Conservation (phyloP, 2,797 vertebrate species). For the Lacerta viridis region DNA sequence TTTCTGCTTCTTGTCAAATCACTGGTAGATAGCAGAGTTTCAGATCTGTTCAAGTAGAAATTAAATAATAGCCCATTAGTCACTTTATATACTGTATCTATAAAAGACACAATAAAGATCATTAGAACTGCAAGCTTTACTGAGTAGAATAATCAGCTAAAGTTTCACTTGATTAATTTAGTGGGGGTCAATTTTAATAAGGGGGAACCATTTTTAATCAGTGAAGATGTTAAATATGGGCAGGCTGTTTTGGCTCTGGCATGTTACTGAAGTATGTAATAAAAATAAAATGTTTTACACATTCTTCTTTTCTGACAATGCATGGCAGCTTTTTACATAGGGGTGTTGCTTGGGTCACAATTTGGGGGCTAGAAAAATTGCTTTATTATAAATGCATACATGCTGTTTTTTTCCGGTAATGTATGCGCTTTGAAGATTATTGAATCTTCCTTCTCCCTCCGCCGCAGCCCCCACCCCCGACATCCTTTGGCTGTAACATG, state of each 20-base stretch:
- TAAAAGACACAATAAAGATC: conserved; percentile 1
- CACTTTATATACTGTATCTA: neutral
- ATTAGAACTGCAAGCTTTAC: neutral
- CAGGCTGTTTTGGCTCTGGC: neutral
- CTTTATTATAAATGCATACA: neutral
- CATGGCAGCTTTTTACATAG: neutral
- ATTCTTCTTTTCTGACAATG: neutral
- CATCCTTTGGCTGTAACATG: neutral
- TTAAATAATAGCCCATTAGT: conserved; percentile 33
- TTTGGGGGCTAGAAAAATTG: neutral
- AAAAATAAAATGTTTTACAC: neutral
- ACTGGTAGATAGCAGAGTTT: neutral
- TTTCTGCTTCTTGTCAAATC: neutral
- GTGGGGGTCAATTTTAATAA: neutral
- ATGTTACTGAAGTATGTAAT: neutral
- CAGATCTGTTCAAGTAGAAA: neutral
- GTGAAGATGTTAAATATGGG: neutral
- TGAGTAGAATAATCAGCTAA: neutral
- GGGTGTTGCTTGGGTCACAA: too few relatives aligned
- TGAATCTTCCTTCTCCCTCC: neutral
- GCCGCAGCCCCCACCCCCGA: neutral
- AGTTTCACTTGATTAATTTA: neutral
- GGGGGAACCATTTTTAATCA: neutral
- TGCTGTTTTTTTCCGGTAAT: neutral
- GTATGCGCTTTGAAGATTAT: neutral